Evolutionary conservation across 2,113 vertebrate species (phyloP).

Genomic region (Epinephelus lanceolatus): DNA sequence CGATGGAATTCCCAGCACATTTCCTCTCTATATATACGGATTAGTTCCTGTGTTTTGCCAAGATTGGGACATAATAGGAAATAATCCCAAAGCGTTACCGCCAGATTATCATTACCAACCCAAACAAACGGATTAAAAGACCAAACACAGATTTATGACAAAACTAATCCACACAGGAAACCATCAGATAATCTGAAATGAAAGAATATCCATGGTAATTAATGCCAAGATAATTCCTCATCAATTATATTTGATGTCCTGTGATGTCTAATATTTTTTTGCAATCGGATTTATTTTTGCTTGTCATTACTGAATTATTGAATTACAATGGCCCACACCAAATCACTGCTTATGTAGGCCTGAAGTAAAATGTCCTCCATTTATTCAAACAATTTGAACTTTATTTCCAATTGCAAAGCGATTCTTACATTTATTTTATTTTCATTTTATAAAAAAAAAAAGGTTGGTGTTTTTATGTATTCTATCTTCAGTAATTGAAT

Average conservation of each 20-base stretch:
- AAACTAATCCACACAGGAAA: slow-evolving; percentile 1
- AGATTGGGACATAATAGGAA: slow-evolving; percentile 38
- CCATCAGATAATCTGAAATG: neutral
- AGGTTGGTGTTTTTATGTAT: too few relatives aligned
- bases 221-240: neutral
- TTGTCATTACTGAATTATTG: neutral
- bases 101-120: neutral
- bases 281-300: neutral
- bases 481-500: neutral
- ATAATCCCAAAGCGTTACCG: slow-evolving; percentile 58
- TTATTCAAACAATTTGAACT: neutral
- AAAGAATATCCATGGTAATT: neutral
- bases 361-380: neutral
- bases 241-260: neutral
- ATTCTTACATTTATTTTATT: neutral
- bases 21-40: slow-evolving; percentile 40
- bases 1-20: slow-evolving; percentile 33
- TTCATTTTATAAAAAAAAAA: neutral
- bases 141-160: neutral
- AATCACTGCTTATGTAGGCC: neutral
- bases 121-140: slow-evolving; percentile 45
- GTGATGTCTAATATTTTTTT: neutral
- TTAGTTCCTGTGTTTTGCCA: slow-evolving; percentile 54
- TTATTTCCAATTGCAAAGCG: too few relatives aligned
- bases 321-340: neutral